phyloP scores from a whole-genome alignment of 2,113 vertebrate species.

The Athene cunicularia region DNA sequence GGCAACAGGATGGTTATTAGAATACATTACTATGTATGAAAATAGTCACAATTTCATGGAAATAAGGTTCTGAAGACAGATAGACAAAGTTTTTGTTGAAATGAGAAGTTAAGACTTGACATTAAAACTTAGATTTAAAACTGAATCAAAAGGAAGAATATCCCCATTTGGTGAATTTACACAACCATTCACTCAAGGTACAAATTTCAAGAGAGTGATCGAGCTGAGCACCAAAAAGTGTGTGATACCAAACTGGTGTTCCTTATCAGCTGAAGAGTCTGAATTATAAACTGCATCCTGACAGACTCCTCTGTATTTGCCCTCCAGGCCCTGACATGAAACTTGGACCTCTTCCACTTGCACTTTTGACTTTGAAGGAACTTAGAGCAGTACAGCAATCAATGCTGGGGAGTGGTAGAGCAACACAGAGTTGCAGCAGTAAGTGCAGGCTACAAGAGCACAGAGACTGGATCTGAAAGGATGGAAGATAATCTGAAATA shows the following conservation, averaged over 20 bases:
- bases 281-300: background rate
- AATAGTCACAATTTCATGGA: background rate
- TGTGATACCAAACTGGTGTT: background rate
- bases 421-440: background rate
- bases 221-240: background rate
- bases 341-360: background rate
- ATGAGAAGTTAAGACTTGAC: background rate
- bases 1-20: background rate
- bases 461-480: background rate
- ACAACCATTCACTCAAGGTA: background rate
- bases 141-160: background rate
- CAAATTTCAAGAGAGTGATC: background rate
- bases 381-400: accelerated
- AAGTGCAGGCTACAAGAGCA: background rate
- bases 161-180: background rate
- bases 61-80: background rate
- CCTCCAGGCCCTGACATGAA: background rate
- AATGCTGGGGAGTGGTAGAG: background rate
- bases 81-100: background rate
- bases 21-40: background rate
- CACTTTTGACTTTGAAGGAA: background rate
- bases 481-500: background rate
- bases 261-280: background rate
- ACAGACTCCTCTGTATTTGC: background rate
- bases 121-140: background rate